Percentiles rank a stretch among this genome's conserved stretches.
phyloP scores from a whole-genome alignment of 2,797 vertebrate species.

The Amniataba percoides region DNA sequence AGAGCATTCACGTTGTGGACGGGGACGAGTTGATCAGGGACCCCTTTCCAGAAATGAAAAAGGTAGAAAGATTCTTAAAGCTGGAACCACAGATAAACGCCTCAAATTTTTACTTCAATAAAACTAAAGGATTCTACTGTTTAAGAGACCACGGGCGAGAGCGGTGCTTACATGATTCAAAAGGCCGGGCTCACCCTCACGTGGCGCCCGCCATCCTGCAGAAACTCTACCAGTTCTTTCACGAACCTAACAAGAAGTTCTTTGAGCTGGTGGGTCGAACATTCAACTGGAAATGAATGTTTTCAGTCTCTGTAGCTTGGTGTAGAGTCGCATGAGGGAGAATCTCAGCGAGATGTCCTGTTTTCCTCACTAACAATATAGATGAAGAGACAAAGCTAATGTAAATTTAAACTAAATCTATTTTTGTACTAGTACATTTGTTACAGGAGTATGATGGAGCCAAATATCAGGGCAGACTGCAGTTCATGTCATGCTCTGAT shows the following conservation, averaged over 20 bases:
- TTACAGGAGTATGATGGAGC: conserved; percentile 50
- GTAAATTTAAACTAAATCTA: conserved; percentile 90
- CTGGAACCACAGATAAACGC: conserved; percentile 92
- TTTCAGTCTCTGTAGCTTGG: neutral
- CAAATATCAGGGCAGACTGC: conserved; percentile 59
- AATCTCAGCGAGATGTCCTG: conserved; percentile 55
- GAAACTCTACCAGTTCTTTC: conserved; percentile 93
- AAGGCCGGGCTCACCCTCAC: conserved; percentile 93
- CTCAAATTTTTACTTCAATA: conserved; percentile 98
- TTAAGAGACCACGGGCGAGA: conserved; percentile 91
- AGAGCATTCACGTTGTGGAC: conserved; percentile 93
- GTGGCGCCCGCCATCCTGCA: conserved; percentile 88
- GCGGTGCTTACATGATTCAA: conserved; percentile 96
- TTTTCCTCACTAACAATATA: conserved; percentile 55
- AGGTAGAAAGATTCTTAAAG: conserved; percentile 92
- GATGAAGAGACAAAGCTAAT: conserved; percentile 63
- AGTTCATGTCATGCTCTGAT: conserved; percentile 45
- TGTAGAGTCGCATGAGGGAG: conserved; percentile 18
- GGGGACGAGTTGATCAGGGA: conserved; percentile 93
- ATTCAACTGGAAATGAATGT: conserved; percentile 92
- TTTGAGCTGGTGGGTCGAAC: conserved; percentile 94
- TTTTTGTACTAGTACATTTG: conserved; percentile 89
- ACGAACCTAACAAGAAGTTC: conserved; percentile 94
- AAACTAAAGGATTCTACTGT: conserved; percentile 98
- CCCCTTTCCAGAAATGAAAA: conserved; percentile 94